Evolutionary conservation across 1,140 invertebrate genomes (phyloP).

Genomic region (Tribolium madens): DNA sequence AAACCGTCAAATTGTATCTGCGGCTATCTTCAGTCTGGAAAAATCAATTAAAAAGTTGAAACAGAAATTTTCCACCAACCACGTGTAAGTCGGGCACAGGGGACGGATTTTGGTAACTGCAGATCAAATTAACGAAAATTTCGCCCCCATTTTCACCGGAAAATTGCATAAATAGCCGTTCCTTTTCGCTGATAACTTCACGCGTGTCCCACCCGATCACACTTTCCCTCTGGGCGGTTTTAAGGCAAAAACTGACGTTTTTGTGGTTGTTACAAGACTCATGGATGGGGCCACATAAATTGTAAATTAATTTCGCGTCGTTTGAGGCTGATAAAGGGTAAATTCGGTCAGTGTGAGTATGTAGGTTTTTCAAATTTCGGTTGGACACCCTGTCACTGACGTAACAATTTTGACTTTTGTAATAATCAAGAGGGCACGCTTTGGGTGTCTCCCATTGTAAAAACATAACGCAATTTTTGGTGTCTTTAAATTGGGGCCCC

Average conservation of each 20-base stretch:
- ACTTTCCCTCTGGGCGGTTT: not conserved
- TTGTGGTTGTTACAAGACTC: not conserved
- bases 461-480: not conserved
- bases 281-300: conserved; percentile 33
- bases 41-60: not conserved
- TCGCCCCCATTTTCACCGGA: not conserved
- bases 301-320: conserved; percentile 6
- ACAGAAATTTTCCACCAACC: not conserved
- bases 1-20: conserved; percentile 25
- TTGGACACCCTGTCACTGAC: not conserved
- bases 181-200: conserved; percentile 24
- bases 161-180: not conserved
- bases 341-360: not conserved
- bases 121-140: conserved; percentile 25
- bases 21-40: conserved; percentile 22
- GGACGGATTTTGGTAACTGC: conserved; percentile 2
- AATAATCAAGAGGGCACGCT: conserved; percentile 18
- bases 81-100: not conserved
- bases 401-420: conserved; percentile 20
- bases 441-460: not conserved
- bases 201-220: not conserved
- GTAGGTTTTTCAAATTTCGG: conserved; percentile 13
- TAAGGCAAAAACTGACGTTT: conserved; percentile 31
- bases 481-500: not conserved
- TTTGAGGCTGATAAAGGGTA: not conserved